phyloP scores from a whole-genome alignment of 2,797 vertebrate species.

The Muscicapa comitata region DNA sequence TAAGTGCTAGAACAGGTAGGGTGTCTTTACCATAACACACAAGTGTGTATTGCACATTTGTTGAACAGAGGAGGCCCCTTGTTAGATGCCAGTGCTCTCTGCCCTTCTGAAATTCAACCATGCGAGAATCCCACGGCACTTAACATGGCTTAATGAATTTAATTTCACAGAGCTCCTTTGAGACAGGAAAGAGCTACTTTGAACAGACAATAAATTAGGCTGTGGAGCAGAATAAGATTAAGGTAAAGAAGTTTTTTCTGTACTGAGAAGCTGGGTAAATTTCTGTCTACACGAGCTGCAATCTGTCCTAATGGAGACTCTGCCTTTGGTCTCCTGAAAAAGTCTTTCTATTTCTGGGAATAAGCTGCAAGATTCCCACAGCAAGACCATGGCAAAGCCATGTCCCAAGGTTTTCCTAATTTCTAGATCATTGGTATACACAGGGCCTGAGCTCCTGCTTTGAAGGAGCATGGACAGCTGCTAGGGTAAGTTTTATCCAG shows the following conservation, averaged over 20 bases:
- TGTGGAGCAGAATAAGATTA: not conserved
- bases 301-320: not conserved
- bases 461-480: not conserved
- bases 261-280: not conserved
- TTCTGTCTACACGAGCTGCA: not conserved
- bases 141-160: slow-evolving; percentile 5
- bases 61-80: not conserved
- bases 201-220: not conserved
- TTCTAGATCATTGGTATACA: not conserved
- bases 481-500: not conserved
- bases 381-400: not conserved
- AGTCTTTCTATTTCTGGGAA: not conserved
- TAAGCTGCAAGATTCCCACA: not conserved
- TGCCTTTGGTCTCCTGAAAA: not conserved
- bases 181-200: not conserved
- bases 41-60: not conserved
- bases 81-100: not conserved
- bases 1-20: not conserved
- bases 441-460: not conserved
- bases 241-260: not conserved
- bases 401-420: not conserved
- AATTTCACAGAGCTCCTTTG: slow-evolving; percentile 11
- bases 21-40: not conserved
- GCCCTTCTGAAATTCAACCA: not conserved
- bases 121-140: not conserved